Evolutionary conservation across 2,113 vertebrate genomes (phyloP).

Genomic region (Nymphicus hollandicus): DNA sequence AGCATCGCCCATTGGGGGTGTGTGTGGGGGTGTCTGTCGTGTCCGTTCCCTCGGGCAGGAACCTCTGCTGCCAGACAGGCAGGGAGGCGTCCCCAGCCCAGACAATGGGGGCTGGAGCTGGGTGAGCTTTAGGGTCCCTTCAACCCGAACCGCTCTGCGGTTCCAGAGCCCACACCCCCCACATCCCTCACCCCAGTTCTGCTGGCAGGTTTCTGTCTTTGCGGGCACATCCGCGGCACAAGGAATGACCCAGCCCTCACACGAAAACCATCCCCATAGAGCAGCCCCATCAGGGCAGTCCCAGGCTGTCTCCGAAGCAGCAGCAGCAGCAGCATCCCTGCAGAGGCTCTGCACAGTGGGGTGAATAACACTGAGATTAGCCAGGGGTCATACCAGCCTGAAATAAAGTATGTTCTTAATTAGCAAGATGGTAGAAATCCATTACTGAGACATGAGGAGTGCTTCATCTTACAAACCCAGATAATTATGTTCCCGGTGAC

Average conservation of each 20-base stretch:
- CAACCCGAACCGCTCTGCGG: too few relatives aligned
- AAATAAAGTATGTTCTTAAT: background rate
- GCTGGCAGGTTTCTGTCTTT: background rate
- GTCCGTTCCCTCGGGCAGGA: background rate
- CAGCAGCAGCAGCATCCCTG: background rate
- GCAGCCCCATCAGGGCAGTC: background rate
- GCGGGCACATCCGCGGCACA: background rate
- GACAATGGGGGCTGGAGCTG: too few relatives aligned
- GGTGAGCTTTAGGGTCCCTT: too few relatives aligned
- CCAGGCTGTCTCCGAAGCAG: background rate
- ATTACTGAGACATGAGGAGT: background rate
- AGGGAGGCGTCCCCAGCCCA: too few relatives aligned
- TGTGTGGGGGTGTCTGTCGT: too few relatives aligned
- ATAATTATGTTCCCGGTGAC: background rate
- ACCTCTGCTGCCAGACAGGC: too few relatives aligned
- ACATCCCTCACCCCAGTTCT: background rate
- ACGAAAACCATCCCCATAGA: fast-evolving
- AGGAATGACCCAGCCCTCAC: too few relatives aligned
- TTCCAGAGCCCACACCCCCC: too few relatives aligned
- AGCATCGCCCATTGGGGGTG: too few relatives aligned
- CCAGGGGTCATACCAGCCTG: background rate
- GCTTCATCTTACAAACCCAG: background rate
- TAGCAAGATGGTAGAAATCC: background rate
- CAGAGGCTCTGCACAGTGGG: background rate
- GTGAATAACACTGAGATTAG: too few relatives aligned